phyloP scores from a whole-genome alignment of 2,113 vertebrate genomes.

The Onychostruthus taczanowskii region DNA sequence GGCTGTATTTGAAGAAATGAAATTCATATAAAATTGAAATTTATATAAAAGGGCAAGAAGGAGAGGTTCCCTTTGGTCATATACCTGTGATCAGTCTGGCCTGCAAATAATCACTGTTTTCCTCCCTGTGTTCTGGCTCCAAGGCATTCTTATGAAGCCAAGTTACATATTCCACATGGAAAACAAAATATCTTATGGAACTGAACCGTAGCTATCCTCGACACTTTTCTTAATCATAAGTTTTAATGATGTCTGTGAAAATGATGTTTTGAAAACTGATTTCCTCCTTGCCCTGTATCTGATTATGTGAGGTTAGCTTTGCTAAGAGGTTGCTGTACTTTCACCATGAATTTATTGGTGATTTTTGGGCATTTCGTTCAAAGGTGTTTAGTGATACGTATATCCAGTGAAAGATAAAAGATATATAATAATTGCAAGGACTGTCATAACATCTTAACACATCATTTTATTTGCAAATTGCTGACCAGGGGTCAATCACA shows the following conservation, averaged over 20 bases:
- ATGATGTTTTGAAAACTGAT: not conserved
- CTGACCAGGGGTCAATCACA: not conserved
- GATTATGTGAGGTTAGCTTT: not conserved
- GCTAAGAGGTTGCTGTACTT: not conserved
- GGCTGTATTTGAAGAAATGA: not conserved
- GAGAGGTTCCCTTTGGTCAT: not conserved
- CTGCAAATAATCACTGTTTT: not conserved
- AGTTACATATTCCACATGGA: not conserved
- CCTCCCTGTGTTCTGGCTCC: not conserved
- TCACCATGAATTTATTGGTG: not conserved
- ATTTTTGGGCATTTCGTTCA: not conserved
- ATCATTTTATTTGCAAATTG: not conserved
- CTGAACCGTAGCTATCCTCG: not conserved
- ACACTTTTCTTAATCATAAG: not conserved
- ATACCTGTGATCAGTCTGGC: not conserved
- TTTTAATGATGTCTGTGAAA: not conserved
- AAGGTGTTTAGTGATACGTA: not conserved
- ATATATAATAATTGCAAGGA: not conserved
- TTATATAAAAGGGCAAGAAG: no score
- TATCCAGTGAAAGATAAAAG: constrained; percentile 17
- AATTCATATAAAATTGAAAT: not conserved
- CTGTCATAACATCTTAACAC: not conserved
- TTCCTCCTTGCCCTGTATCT: not conserved
- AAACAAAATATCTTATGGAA: not conserved
- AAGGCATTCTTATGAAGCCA: not conserved